Evolutionary conservation across 2,797 vertebrate species (phyloP), one percentile per base, ranked within the genome.

Genomic region (Enteromius viviparus): DNA sequence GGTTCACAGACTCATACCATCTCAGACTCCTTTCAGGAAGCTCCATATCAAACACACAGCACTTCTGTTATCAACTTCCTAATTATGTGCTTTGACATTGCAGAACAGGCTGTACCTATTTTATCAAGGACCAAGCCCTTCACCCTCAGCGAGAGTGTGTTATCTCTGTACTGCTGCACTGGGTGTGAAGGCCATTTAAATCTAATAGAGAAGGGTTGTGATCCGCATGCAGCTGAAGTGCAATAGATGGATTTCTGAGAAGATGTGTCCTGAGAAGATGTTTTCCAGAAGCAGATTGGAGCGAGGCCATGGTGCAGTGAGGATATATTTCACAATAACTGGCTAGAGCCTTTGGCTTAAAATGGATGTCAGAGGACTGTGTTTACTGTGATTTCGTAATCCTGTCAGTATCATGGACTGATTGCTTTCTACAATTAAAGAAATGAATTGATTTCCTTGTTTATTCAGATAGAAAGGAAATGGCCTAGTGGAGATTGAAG

Each of bases 291-390:
- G 70, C 78, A 58, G 68, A 76, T 65, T 89, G 87, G 87, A 76
- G 5, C 0, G 3, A 21, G 40, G 79, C 88, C 88, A 89, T 70
- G 68, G 47, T 76, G 80, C 68, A 80, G 84, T 85, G 65, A 21
- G 64, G 58, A 71, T 76, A 34, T 74, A 88, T 91, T 91, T 89
- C 88, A 83, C 83, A 90, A 87, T 78, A 14, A 21, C 70, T 86
- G 89, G 83, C 85, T 2, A 58, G 19, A 78, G 12, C 81, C 45
- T 80, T 84, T 81, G 83, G 76, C 34, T 60, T 60, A 47, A 42
- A 69, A 82, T 78, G 23, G 42, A 87, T 83, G 82, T 86, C 84
- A 85, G 66, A 26, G 62, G 26, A 53, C 45, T 84, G 81, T 84
- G 82, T 88, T 87, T 72, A 86, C 76, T 81, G 42, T 74, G 74